phyloP scores from a whole-genome alignment of 1,140 invertebrate genomes.

The Harlomillsia oculata region DNA sequence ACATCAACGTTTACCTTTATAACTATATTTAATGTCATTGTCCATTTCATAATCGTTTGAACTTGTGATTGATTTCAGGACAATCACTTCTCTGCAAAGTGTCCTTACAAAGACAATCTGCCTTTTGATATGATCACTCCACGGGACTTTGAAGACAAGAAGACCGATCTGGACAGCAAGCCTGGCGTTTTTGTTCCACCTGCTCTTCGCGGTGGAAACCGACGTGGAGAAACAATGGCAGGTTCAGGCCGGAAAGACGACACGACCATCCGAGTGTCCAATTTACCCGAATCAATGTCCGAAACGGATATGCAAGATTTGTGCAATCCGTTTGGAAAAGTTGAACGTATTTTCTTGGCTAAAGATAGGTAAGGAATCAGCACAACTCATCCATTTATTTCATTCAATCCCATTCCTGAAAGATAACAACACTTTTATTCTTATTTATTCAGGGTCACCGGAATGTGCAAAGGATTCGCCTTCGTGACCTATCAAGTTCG shows the following conservation, averaged over 20 bases:
- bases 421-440: constrained; percentile 12
- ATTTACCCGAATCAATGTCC: constrained; percentile 89
- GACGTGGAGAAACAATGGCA: constrained; percentile 62
- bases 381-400: neutral
- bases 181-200: constrained; percentile 63
- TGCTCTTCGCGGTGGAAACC: constrained; percentile 59
- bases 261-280: constrained; percentile 90
- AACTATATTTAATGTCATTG: too few species aligned
- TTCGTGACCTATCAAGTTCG: constrained; percentile 89
- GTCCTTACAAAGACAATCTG: constrained; percentile 85
- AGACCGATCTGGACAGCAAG: constrained; percentile 33
- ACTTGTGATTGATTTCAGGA: too few species aligned
- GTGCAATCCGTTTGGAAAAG: constrained; percentile 80
- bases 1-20: too few species aligned
- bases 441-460: constrained; percentile 49
- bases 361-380: constrained; percentile 56
- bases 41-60: too few species aligned
- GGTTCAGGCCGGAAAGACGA: constrained; percentile 57
- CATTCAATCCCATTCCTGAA: neutral
- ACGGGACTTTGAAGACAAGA: constrained; percentile 35
- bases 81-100: constrained; percentile 94
- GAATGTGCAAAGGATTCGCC: constrained; percentile 84
- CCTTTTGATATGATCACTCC: constrained; percentile 43
- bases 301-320: constrained; percentile 92
- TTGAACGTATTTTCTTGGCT: constrained; percentile 77